Conservation (phyloP, 2,113 vertebrate species). For the Aphyosemion australe region DNA sequence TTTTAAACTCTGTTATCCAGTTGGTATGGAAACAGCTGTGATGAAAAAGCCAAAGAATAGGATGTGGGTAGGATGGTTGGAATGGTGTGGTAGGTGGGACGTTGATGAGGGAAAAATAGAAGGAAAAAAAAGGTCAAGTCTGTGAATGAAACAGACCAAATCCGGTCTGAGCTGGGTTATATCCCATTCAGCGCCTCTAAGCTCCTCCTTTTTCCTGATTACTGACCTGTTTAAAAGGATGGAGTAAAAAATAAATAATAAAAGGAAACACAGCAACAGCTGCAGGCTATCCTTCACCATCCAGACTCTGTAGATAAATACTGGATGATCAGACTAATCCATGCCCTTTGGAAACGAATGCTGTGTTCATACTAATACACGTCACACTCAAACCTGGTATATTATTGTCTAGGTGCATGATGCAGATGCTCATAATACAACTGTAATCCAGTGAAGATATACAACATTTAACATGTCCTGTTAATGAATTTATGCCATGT, state of each 20-base stretch:
- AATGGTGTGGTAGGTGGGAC: slow-evolving; percentile 1
- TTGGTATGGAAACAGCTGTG: slow-evolving; percentile 14
- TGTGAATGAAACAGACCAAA: slow-evolving; percentile 38
- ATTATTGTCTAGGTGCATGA: not conserved
- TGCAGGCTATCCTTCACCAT: slow-evolving; percentile 37
- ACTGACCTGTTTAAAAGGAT: slow-evolving; percentile 14
- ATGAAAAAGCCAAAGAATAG: not conserved
- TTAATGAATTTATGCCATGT: not conserved
- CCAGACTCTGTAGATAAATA: slow-evolving; percentile 36
- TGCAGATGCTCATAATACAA: not conserved
- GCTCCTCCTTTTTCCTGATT: slow-evolving; percentile 28
- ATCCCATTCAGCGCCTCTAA: slow-evolving; percentile 27
- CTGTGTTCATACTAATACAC: slow-evolving; percentile 19
- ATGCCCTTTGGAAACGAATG: slow-evolving; percentile 44
- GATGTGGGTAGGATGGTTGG: not conserved
- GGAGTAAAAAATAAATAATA: not conserved
- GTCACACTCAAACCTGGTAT: no score
- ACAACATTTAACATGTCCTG: not conserved
- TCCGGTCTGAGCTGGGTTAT: slow-evolving; percentile 25
- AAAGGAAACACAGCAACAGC: slow-evolving; percentile 14
- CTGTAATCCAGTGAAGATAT: not conserved
- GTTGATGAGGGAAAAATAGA: not conserved
- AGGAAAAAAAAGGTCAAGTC: slow-evolving; percentile 19
- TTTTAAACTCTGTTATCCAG: not conserved
- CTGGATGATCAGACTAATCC: slow-evolving; percentile 49